Conservation (phyloP, 2,888 invertebrate genomes). For the Troglohyphantes excavatus region DNA sequence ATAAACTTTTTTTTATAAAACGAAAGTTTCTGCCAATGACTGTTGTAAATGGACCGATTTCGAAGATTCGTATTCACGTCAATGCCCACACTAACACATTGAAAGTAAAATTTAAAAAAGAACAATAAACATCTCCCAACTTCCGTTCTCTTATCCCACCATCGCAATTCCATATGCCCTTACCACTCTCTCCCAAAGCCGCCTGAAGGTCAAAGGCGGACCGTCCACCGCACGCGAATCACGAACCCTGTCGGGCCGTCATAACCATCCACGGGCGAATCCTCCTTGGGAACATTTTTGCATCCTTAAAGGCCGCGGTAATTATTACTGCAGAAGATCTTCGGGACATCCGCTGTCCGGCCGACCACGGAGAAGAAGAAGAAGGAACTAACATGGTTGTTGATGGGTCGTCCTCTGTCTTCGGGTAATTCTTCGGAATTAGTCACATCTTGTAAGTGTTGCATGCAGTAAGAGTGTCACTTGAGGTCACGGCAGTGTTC, state of each 20-base stretch:
- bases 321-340: background rate
- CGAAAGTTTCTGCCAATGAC: too few species aligned
- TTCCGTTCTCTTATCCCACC: slow-evolving; percentile 54
- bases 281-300: slow-evolving; percentile 26
- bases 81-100: background rate
- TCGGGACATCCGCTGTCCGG: slow-evolving; percentile 40
- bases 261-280: background rate
- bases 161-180: slow-evolving; percentile 43
- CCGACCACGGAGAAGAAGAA: background rate
- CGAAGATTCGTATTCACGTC: too few species aligned
- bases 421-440: background rate
- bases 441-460: slow-evolving; percentile 15
- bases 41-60: too few species aligned
- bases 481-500: slow-evolving; percentile 10
- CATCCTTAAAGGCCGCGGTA: background rate
- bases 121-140: slow-evolving; percentile 23
- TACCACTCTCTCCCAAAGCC: slow-evolving; percentile 23
- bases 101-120: background rate
- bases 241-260: slow-evolving; percentile 2
- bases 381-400: too few species aligned
- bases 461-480: slow-evolving; percentile 5
- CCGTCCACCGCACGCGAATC: slow-evolving; percentile 28
- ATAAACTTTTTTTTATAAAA: too few species aligned
- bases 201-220: slow-evolving; percentile 39
- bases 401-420: too few species aligned